Evolutionary conservation across 2,888 invertebrate species (phyloP).

Genomic region (Acleris cristana): DNA sequence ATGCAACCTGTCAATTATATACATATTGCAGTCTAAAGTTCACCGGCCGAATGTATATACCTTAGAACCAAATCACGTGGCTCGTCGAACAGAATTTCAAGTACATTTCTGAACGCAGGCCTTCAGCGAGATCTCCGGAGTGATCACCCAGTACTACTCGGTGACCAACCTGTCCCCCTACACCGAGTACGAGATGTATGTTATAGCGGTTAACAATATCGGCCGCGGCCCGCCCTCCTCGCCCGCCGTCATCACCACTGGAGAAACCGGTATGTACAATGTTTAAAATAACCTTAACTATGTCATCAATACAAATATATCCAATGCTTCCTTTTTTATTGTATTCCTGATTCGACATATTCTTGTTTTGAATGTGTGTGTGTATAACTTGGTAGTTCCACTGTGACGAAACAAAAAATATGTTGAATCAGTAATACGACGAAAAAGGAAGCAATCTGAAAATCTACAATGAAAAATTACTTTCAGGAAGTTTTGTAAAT

Average conservation of each 20-base stretch:
- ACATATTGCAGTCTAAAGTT: too few species aligned
- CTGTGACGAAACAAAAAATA: too few species aligned
- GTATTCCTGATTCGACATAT: too few species aligned
- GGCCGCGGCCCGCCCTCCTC: constrained; percentile 95
- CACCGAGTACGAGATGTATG: constrained; percentile 98
- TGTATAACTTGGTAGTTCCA: too few species aligned
- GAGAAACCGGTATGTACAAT: constrained; percentile 93
- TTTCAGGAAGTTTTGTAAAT: too few species aligned
- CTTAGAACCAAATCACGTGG: not conserved
- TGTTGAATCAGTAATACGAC: too few species aligned
- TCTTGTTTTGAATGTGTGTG: too few species aligned
- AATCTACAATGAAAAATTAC: too few species aligned
- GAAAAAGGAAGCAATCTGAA: too few species aligned
- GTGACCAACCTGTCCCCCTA: constrained; percentile 95
- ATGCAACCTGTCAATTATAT: too few species aligned
- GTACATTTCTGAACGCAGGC: constrained; percentile 81
- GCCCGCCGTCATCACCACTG: constrained; percentile 96
- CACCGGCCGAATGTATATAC: too few species aligned
- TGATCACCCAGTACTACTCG: constrained; percentile 96
- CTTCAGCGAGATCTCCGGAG: constrained; percentile 96
- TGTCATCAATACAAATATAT: not conserved
- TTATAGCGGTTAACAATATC: constrained; percentile 97
- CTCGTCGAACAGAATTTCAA: too few species aligned
- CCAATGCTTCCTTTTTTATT: not conserved
- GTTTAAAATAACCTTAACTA: not conserved